Percentiles rank a stretch among this genome's conserved stretches.
phyloP scores from a whole-genome alignment of 2,113 vertebrate species.

The Petrocephalus microphthalmus region DNA sequence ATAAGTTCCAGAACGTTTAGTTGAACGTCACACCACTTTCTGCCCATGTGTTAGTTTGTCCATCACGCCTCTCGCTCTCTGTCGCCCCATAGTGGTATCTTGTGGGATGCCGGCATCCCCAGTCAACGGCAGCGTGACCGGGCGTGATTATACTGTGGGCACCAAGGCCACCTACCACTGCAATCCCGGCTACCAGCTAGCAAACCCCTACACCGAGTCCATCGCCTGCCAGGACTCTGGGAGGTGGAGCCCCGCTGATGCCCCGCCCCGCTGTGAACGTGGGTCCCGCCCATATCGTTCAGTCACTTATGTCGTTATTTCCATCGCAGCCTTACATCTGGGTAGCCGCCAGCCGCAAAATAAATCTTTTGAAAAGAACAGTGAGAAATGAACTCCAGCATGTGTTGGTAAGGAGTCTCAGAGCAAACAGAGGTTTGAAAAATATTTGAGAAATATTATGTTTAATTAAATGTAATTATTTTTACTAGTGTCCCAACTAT shows the following conservation, averaged over 20 bases:
- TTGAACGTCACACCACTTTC: neutral
- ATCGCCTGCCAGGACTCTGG: constrained; percentile 77
- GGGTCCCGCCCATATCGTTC: constrained; percentile 49
- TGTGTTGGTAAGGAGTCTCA: neutral
- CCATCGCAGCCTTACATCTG: neutral
- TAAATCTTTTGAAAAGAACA: neutral
- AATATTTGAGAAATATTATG: neutral
- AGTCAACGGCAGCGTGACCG: constrained; percentile 76
- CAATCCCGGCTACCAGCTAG: constrained; percentile 78
- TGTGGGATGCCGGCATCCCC: constrained; percentile 85
- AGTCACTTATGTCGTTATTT: neutral
- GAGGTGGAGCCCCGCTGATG: constrained; percentile 80
- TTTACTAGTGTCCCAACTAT: neutral
- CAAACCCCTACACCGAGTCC: constrained; percentile 57
- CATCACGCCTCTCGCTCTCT: neutral
- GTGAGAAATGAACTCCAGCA: neutral
- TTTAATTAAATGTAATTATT: neutral
- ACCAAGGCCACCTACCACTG: constrained; percentile 83
- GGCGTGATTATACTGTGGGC: constrained; percentile 87
- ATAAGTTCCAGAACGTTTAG: neutral
- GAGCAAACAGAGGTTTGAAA: neutral
- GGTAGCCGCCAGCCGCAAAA: neutral
- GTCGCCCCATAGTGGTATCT: constrained; percentile 69
- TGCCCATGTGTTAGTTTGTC: neutral
- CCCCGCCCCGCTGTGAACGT: constrained; percentile 78